phyloP scores from a whole-genome alignment of 2,888 invertebrate species.

The Lordiphosa fenestrarum region DNA sequence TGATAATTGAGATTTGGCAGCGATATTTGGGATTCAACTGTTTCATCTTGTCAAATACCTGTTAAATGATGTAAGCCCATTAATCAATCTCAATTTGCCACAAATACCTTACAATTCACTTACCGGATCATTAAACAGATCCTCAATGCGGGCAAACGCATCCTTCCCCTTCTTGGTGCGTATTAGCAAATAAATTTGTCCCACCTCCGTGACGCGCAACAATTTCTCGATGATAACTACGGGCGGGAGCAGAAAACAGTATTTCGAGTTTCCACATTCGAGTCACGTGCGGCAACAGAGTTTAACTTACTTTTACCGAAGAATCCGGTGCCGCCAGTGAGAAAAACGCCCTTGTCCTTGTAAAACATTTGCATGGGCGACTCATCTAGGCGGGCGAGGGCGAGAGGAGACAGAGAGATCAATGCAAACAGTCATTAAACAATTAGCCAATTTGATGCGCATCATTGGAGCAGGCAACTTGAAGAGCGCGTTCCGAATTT shows the following conservation, averaged over 20 bases:
- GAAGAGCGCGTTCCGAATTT: conserved; percentile 68
- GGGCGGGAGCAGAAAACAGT: conserved; percentile 12
- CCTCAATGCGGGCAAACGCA: conserved; percentile 85
- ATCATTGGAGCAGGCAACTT: conserved; percentile 70
- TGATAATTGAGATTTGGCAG: conserved; percentile 79
- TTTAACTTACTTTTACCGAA: conserved; percentile 79
- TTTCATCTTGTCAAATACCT: conserved; percentile 76
- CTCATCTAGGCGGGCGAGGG: conserved; percentile 50
- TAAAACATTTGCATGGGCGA: conserved; percentile 83
- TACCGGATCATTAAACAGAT: conserved; percentile 87
- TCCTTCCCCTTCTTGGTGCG: conserved; percentile 85
- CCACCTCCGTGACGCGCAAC: conserved; percentile 82
- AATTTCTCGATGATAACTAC: conserved; percentile 84
- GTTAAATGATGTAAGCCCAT: background rate
- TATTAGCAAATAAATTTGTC: conserved; percentile 83
- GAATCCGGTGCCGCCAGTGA: conserved; percentile 84
- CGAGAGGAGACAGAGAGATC: conserved; percentile 54
- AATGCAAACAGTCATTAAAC: conserved; percentile 74
- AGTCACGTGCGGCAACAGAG: conserved; percentile 13
- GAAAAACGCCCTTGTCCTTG: conserved; percentile 83
- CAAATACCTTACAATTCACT: conserved; percentile 44
- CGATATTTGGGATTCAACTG: conserved; percentile 74
- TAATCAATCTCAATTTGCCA: background rate
- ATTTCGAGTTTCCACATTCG: conserved; percentile 26
- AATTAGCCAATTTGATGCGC: conserved; percentile 73